Percentiles rank a stretch among this genome's conserved stretches.
These are phyloP conservation scores for Myioborus melanocephalus DNA, from an alignment of 2,797 vertebrate genomes.

Conservation along the genomic window DNA sequence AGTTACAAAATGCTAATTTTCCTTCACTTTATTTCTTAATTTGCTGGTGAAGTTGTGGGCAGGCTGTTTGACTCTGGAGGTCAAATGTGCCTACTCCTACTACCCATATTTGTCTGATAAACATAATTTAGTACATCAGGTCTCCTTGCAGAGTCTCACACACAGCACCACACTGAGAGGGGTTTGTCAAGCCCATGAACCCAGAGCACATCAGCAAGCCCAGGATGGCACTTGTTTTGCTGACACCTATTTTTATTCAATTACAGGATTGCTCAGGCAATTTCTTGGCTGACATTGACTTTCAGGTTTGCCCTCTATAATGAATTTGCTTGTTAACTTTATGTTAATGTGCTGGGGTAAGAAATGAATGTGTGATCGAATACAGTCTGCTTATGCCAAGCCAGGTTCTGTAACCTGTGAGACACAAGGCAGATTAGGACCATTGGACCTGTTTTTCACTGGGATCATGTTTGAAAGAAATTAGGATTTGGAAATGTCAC, in stretches of 20 bases:
- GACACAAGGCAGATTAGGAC: neutral
- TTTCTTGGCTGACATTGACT: neutral
- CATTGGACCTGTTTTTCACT: neutral
- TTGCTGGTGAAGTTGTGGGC: neutral
- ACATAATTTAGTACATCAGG: neutral
- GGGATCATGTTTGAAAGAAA: neutral
- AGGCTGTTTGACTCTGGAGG: neutral
- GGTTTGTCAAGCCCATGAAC: neutral
- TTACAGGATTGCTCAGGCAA: neutral
- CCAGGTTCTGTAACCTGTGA: neutral
- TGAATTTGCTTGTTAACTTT: slow-evolving; percentile 10
- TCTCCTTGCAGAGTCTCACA: neutral
- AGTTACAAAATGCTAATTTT: neutral
- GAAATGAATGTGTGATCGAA: neutral
- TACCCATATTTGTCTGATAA: neutral
- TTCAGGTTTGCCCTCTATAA: slow-evolving; percentile 13
- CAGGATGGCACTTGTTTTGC: neutral
- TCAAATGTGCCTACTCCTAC: neutral
- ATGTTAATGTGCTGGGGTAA: neutral
- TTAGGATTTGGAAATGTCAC: neutral
- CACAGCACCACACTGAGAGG: neutral
- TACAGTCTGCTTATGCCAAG: neutral
- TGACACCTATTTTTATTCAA: neutral
- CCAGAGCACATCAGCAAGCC: neutral
- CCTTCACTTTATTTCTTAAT: neutral